Base-by-base conservation (phyloP, 2,888 invertebrate genomes). In the Chelonus formosanus region DNA sequence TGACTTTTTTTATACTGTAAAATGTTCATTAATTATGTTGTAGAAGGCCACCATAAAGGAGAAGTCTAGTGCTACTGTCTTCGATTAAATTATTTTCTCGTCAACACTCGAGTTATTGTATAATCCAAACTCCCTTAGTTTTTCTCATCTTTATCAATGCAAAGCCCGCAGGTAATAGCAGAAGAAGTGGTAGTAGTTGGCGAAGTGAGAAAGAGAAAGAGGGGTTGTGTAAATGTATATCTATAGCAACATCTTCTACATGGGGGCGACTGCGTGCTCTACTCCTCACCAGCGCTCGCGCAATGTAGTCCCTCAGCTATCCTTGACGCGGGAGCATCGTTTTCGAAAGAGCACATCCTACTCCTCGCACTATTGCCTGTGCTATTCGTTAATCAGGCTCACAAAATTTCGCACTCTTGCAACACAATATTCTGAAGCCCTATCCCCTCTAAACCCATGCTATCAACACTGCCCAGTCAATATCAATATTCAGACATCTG, bases 271-370 rank as follows among this genome's bases (percentile, higher is more conserved):
- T 81, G 82, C 80, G 81, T 80, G 77, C 75, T 78, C 73, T 75
- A 74, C 73, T 71, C 72, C 67, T 63, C 65, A 71, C 71, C 74
- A 78, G 77, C 82, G 81, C 82, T 80, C 80, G 82, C 82, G 82
- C 82, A 81, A 78, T 80, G 78, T 80, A 82, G 82, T 82, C 75
- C 78, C 76, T 77, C 77, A 76, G 76, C 77, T 75, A 77, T 78
- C 80, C 76, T 79, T 75, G 80, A 80, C 73, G 80, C 80, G 80
- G 78, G 78, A 80, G 80, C 76, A 80, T 78, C 79, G 73, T 70
- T 62, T 72, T 73, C 71, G 69, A 73, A 71, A 71, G 67, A 67
- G 69, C 67, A 69, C 71, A 58, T 70, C 65, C 68, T 56, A 68
- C 67, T 66, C 63, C 72, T 67, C 62, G 68, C 67, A 68, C 68